Base-by-base conservation (phyloP, 2,113 vertebrate genomes). In the Podarcis raffonei region DNA sequence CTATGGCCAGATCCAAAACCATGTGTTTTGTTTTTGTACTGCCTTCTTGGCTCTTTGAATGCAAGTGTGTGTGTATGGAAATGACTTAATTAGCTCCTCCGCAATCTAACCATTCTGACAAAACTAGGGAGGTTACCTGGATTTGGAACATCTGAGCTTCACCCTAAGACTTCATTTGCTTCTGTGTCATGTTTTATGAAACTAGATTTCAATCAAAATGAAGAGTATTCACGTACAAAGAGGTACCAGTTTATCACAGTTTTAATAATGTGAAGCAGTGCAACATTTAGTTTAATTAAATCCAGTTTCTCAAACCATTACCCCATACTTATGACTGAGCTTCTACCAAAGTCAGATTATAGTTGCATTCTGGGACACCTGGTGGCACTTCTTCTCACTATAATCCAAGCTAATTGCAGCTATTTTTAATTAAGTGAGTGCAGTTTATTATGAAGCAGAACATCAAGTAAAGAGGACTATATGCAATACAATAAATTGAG, bases 201-300 rank as follows among this genome's bases (percentile, higher is more conserved):
- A 35, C 16, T 12, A 84, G n/a, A 39, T 48, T 83, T 53, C 27
- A 12, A 84, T 71, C 35, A 53, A 53, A 84, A 25, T 23, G 20
- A 81, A 32, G 83, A 74, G n/a, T 84, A 30, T 25, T 42, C 23
- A 84, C 66, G 25, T 72, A 72, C 57, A 53, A 72, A 84, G 69
- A 84, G 27, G 9, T 53, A 84, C 30, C 27, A 53, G 69, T 84
- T 72, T 72, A 84, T 84, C 20, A 66, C 68, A 25, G 68, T 35
- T 72, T 72, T 57, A 72, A 57, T 72, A 72, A 85, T 59, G 71
- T 20, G 27, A 75, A 25, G 5, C 83, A 35, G 12, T 32, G 16
- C 48, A 78, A 27, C 30, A 74, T 74, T 37, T 37, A n/a, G n/a
- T 57, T 85, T 85, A 85, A 85, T 59, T 75, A 85, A 81, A 74